Percentiles rank a stretch among this genome's conserved stretches.
phyloP scores from a whole-genome alignment of 2,888 invertebrate species.

The Tenthredo distinguenda region DNA sequence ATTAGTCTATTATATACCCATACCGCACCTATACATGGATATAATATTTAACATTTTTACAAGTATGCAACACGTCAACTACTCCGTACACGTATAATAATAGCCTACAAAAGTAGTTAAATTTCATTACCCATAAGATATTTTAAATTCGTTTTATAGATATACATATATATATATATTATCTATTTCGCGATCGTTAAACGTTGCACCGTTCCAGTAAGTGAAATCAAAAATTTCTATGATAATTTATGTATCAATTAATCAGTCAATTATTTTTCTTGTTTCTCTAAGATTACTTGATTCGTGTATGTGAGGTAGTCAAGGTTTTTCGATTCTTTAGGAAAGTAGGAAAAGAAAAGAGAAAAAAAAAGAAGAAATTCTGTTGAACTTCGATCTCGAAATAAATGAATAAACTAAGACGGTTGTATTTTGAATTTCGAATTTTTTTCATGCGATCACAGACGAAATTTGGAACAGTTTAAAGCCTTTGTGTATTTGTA shows the following conservation, averaged over 20 bases:
- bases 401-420: no score
- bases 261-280: not conserved
- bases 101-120: not conserved
- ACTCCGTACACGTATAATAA: not conserved
- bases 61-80: not conserved
- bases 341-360: no score
- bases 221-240: no score
- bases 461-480: not conserved
- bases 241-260: not conserved
- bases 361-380: no score
- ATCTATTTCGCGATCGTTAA: not conserved
- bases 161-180: not conserved
- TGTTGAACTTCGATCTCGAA: no score
- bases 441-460: no score
- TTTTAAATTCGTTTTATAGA: not conserved
- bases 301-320: no score
- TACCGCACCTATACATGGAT: not conserved
- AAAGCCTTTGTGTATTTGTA: not conserved
- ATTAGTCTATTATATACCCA: slow-evolving; percentile 1
- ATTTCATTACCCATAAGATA: slow-evolving; percentile 19
- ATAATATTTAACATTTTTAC: not conserved
- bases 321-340: no score
- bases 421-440: no score
- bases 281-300: no score
- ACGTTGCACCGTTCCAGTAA: not conserved